Conservation (phyloP, 2,888 invertebrate genomes). For the Leucophenga maculata region DNA sequence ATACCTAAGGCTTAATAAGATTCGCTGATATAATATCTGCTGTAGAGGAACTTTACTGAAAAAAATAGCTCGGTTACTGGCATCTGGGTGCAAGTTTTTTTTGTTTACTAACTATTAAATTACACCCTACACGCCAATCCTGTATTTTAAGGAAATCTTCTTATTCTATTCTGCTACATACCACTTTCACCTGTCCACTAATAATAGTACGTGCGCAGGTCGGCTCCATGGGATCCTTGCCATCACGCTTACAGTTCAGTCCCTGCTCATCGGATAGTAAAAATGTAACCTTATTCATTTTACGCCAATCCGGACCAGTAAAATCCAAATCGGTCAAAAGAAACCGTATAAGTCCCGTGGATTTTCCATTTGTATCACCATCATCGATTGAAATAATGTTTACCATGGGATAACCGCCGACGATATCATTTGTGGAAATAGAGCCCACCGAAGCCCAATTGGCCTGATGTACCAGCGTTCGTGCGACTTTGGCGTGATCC, state of each 20-base stretch:
- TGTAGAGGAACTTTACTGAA: no score
- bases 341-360: constrained; percentile 70
- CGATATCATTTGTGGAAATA: constrained; percentile 62
- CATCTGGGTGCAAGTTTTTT: no score
- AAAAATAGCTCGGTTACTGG: no score
- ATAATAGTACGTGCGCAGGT: constrained; percentile 68
- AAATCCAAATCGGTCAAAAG: constrained; percentile 70
- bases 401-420: constrained; percentile 70
- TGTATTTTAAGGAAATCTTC: no score
- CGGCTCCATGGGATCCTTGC: constrained; percentile 72
- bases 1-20: no score
- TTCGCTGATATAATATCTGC: no score
- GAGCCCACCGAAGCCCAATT: constrained; percentile 70
- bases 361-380: constrained; percentile 50
- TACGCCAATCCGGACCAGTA: constrained; percentile 69
- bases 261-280: constrained; percentile 67
- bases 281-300: constrained; percentile 66
- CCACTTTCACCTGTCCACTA: constrained; percentile 65
- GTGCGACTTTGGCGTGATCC: constrained; percentile 69
- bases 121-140: no score
- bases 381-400: constrained; percentile 72
- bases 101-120: no score
- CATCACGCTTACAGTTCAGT: constrained; percentile 58
- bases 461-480: constrained; percentile 67
- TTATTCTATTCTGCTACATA: constrained; percentile 39